Conservation (phyloP, 2,797 vertebrate species). For the Bucorvus abyssinicus region DNA sequence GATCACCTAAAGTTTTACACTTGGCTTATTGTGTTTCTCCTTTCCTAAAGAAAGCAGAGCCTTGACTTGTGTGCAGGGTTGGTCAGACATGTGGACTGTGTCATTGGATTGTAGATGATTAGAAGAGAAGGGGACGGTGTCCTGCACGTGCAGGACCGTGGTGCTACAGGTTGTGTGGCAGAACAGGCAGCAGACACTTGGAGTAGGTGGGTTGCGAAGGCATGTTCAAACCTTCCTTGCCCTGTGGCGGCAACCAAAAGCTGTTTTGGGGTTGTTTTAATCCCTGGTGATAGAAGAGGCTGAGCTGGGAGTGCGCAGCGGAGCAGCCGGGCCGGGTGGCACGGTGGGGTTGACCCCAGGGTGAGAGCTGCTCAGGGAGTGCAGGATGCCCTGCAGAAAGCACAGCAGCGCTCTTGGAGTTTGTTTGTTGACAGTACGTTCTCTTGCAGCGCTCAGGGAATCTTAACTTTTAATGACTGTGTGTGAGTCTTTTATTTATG, state of each 20-base stretch:
- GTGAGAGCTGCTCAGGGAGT: background rate
- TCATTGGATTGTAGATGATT: background rate
- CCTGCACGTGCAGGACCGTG: no score
- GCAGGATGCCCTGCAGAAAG: background rate
- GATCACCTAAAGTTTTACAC: background rate
- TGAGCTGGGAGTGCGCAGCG: no score
- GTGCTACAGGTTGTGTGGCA: no score
- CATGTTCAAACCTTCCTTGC: no score
- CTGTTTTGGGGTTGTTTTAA: no score
- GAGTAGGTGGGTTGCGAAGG: no score
- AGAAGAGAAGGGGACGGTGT: background rate
- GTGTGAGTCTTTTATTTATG: background rate
- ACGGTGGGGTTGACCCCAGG: rapidly evolving
- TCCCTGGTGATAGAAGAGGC: no score
- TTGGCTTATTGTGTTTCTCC: background rate
- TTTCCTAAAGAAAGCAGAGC: background rate
- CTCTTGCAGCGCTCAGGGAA: background rate
- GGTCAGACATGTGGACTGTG: background rate
- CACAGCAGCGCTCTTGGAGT: background rate
- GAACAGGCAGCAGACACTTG: no score
- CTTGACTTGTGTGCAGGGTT: background rate
- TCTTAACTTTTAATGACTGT: background rate
- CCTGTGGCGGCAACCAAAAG: no score
- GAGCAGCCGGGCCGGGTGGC: background rate
- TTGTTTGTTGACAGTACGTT: background rate